Percentiles rank a stretch among this genome's conserved stretches.
Conservation (phyloP, 2,113 vertebrate species). For the Alligator mississippiensis region DNA sequence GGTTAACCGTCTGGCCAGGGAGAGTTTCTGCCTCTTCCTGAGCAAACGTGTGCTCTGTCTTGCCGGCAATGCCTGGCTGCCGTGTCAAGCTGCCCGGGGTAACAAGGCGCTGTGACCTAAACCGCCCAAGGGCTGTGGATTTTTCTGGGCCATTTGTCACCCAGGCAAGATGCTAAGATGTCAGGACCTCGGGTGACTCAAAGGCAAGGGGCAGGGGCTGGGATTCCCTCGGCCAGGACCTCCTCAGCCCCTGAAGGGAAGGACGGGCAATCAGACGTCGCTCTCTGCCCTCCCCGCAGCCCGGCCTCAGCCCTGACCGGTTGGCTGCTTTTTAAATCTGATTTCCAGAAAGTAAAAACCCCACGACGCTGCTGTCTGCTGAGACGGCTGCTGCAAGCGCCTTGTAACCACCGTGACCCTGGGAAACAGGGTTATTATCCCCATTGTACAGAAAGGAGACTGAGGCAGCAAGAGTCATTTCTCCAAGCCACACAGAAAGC, state of each 20-base stretch:
- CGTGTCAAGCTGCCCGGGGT: neutral
- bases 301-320: neutral
- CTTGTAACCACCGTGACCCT: neutral
- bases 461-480: neutral
- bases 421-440: neutral
- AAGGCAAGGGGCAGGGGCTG: neutral
- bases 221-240: neutral
- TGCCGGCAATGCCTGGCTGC: too few relatives aligned
- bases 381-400: neutral
- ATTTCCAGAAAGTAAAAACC: too few relatives aligned
- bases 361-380: neutral
- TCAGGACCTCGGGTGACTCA: neutral
- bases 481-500: neutral
- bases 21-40: neutral
- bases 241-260: neutral
- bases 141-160: neutral
- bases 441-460: neutral
- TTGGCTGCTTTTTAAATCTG: neutral
- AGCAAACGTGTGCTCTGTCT: too few relatives aligned
- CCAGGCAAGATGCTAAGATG: neutral
- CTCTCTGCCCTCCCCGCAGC: too few relatives aligned
- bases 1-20: accelerated
- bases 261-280: neutral
- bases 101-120: neutral
- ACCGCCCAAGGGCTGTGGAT: accelerated